phyloP scores from a whole-genome alignment of 2,797 vertebrate genomes.

The Anabas testudineus region DNA sequence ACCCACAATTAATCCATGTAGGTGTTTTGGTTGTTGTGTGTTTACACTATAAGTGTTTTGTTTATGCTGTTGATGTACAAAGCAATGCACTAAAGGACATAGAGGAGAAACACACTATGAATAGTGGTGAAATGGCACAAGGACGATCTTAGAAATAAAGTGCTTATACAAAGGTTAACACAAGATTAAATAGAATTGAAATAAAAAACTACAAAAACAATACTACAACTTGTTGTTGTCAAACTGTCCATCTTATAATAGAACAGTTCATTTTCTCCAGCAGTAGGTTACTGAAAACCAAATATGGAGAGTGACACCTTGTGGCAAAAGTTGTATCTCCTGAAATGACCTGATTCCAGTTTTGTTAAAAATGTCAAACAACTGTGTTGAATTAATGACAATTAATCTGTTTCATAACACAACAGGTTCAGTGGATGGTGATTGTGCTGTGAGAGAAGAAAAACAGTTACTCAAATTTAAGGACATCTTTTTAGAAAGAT shows the following conservation, averaged over 20 bases:
- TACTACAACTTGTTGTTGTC: neutral
- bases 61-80: neutral
- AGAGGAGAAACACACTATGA: neutral
- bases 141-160: neutral
- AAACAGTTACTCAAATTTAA: neutral
- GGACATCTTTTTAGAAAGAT: neutral
- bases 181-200: neutral
- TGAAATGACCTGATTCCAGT: neutral
- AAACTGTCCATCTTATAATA: neutral
- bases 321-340: neutral
- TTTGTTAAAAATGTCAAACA: neutral
- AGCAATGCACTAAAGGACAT: neutral
- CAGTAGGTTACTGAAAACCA: neutral
- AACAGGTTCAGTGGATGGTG: neutral
- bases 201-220: neutral
- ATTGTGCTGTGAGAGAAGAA: neutral
- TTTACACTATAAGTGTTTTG: too few relatives aligned
- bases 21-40: neutral
- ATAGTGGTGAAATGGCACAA: neutral
- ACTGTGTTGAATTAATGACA: neutral
- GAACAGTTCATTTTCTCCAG: neutral
- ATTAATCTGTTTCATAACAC: too few relatives aligned
- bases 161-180: too few relatives aligned
- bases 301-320: slow-evolving; percentile 14
- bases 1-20: neutral